phyloP scores from a whole-genome alignment of 1,140 invertebrate species.

The Ephestia elutella region DNA sequence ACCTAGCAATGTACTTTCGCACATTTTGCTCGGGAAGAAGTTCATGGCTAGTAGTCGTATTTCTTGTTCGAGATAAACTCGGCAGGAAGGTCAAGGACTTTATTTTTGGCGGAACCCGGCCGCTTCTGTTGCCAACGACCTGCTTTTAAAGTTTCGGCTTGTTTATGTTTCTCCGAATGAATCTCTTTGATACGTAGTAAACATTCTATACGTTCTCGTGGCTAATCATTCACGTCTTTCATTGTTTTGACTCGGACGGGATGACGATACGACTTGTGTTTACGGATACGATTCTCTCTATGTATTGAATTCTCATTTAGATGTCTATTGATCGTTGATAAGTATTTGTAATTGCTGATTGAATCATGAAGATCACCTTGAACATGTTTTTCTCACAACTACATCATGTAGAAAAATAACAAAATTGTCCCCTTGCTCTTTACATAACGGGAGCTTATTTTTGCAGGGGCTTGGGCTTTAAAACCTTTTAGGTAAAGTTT shows the following conservation, averaged over 20 bases:
- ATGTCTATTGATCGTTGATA: too few relatives aligned
- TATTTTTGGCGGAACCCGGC: slow-evolving; percentile 59
- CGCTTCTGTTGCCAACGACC: slow-evolving; percentile 44
- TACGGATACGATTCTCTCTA: background rate
- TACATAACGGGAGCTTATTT: too few relatives aligned
- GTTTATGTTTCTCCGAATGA: slow-evolving; percentile 38
- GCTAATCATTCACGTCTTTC: slow-evolving; percentile 29
- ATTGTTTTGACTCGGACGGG: slow-evolving; percentile 7
- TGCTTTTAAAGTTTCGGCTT: slow-evolving; percentile 33
- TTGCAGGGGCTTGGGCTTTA: too few relatives aligned
- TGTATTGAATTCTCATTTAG: too few relatives aligned
- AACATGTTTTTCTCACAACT: too few relatives aligned
- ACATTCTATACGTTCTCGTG: slow-evolving; percentile 15
- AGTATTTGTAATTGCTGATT: too few relatives aligned
- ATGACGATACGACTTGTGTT: background rate
- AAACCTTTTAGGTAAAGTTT: too few relatives aligned
- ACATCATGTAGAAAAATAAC: too few relatives aligned
- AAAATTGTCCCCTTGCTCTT: too few relatives aligned
- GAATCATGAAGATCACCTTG: too few relatives aligned
- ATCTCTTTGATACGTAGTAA: slow-evolving; percentile 40
- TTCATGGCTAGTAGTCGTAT: slow-evolving; percentile 65
- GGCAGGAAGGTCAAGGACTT: slow-evolving; percentile 63
- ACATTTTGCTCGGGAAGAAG: slow-evolving; percentile 45
- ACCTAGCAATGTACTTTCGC: slow-evolving; percentile 42
- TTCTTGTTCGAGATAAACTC: slow-evolving; percentile 62